These are phyloP conservation scores for Eumerus sabulonum DNA, from an alignment of 2,888 invertebrate genomes.

Conservation along the genomic window DNA sequence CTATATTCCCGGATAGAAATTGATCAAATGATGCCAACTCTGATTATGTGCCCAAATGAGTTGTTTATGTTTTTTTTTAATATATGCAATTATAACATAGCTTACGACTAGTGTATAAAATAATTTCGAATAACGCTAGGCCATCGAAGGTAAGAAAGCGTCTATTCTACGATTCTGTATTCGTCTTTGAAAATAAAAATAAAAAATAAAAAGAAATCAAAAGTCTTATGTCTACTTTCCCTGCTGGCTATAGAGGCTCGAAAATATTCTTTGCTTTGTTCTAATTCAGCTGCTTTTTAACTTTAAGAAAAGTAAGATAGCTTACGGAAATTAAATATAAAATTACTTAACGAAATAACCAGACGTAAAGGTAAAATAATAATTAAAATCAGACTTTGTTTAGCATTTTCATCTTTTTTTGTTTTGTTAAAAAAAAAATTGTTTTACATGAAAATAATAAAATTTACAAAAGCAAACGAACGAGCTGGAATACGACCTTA, in stretches of 20 bases:
- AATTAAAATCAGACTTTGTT: constrained; percentile 67
- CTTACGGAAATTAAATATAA: constrained; percentile 35
- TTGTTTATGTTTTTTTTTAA: not conserved
- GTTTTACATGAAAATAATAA: constrained; percentile 4
- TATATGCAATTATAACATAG: too few species aligned
- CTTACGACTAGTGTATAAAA: constrained; percentile 43
- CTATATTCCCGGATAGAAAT: constrained; percentile 8
- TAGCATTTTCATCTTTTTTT: constrained; percentile 7
- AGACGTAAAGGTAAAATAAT: constrained; percentile 45
- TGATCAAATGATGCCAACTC: not conserved
- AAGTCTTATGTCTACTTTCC: constrained; percentile 46
- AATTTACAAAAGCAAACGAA: constrained; percentile 45
- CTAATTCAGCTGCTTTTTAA: constrained; percentile 31
- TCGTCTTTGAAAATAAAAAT: constrained; percentile 19
- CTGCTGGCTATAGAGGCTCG: too few species aligned
- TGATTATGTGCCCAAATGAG: constrained; percentile 1
- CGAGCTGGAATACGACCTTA: constrained; percentile 37
- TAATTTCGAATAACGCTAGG: too few species aligned
- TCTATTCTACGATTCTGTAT: constrained; percentile 11
- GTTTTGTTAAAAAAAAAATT: too few species aligned
- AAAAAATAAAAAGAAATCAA: constrained; percentile 30
- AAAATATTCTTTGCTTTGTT: constrained; percentile 11
- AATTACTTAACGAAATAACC: constrained; percentile 55
- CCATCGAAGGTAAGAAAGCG: constrained; percentile 24
- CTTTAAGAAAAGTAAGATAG: constrained; percentile 30